Base-by-base conservation (phyloP, 2,797 vertebrate genomes). In the Neoniphon sammara region DNA sequence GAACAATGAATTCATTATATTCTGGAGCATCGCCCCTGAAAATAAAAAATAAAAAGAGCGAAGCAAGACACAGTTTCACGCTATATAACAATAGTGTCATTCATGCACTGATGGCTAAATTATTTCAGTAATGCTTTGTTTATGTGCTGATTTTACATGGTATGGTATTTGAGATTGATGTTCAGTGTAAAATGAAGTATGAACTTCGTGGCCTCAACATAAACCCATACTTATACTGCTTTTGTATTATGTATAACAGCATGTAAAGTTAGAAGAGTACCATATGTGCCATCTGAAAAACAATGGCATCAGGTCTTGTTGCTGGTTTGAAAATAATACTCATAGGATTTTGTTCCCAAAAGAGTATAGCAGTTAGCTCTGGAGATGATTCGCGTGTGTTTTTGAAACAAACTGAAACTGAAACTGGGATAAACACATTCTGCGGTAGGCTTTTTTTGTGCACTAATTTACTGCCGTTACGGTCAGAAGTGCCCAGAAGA, bases 1-100 rank as follows among this genome's bases (percentile, higher is more conserved):
- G 86, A 91, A 93, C 92, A 94, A 92, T 88, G 89, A 87, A 78
- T 68, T 83, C 83, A 76, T 89, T 93, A 84, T 88, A 62, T 82
- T 85, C 71, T 68, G 70, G 66, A 86, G 79, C 64, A 34, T 69
- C 39, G 46, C 6, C 49, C 36, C 69, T 23, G 2, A 76, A 79
- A 44, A 39, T 47, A 68, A 21, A 36, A 44, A 56, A 57, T 68
- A 72, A 6, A 50, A 68, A 21, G 42, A 44, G 58, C 57, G 70
- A 72, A 77, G 73, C 77, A 55, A 80, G 76, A 86, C 81, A 70
- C 69, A 50, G 76, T 75, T 89, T 85, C 72, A 78, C 12, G 66
- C 66, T 58, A 12, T 60, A 47, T 62, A 65, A 70, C 66, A 71
- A 66, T 62, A 65, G 72, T 60, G 66, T 39, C 70, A 78, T 89